Evolutionary conservation across 2,797 vertebrate genomes (phyloP).

Genomic region (Xenops minutus): DNA sequence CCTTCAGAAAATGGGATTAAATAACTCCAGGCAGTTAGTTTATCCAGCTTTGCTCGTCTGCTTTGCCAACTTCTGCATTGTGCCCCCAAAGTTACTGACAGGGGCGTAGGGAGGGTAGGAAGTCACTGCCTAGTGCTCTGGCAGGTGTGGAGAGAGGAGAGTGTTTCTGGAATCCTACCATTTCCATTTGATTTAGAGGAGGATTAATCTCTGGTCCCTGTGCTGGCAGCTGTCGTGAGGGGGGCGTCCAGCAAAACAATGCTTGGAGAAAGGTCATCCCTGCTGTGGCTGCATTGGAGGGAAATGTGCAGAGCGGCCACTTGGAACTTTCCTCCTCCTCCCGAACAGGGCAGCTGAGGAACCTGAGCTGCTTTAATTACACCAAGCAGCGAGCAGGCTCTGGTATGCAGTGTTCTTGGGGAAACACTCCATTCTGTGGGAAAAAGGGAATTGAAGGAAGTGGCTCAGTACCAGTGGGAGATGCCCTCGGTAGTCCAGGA

Average conservation of each 20-base stretch:
- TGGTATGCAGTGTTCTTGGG: rapidly evolving
- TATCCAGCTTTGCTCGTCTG: not conserved
- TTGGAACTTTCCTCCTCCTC: not conserved
- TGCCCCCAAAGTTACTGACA: rapidly evolving
- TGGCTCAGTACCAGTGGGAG: not conserved
- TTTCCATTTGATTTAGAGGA: not conserved
- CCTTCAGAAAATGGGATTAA: not conserved
- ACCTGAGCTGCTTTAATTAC: not conserved
- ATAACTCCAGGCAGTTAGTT: not conserved
- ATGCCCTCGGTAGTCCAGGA: not conserved
- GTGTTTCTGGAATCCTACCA: not conserved
- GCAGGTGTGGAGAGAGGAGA: rapidly evolving
- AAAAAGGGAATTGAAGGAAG: not conserved
- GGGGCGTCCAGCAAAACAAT: not conserved
- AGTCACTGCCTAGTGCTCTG: not conserved
- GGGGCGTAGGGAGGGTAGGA: not conserved
- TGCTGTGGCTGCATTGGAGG: not conserved
- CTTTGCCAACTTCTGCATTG: not conserved
- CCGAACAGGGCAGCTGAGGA: not conserved
- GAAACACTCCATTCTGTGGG: not conserved
- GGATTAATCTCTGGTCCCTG: not conserved
- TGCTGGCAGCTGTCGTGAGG: not conserved
- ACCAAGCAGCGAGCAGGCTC: not conserved
- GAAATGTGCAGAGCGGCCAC: too few species aligned
- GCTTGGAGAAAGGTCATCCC: not conserved